Percentiles rank a stretch among this genome's conserved stretches.
Conservation (phyloP, 2,797 vertebrate genomes). For the Muscicapa comitata region DNA sequence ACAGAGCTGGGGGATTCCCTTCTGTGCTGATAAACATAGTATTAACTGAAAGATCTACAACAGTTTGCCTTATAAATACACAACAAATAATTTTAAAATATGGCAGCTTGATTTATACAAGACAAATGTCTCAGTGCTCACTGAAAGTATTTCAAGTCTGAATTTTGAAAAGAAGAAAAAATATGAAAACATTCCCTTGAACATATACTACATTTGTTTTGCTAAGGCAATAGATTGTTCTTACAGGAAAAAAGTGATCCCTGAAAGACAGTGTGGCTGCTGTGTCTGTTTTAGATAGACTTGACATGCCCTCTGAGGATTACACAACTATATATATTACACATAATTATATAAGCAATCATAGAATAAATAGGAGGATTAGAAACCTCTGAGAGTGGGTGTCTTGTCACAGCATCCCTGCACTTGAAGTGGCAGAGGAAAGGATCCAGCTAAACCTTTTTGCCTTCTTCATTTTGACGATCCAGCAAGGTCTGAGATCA, state of each 20-base stretch:
- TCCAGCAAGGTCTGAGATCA: neutral
- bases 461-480: neutral
- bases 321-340: neutral
- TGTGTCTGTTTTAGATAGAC: neutral
- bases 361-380: slow-evolving; percentile 4
- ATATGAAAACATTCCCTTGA: neutral
- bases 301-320: neutral
- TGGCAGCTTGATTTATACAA: neutral
- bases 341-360: neutral
- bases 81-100: neutral
- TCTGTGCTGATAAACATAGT: neutral
- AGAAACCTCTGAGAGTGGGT: neutral
- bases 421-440: neutral
- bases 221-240: neutral
- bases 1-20: neutral
- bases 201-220: neutral
- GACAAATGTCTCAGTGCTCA: neutral
- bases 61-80: neutral
- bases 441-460: neutral
- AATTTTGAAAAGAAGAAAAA: neutral
- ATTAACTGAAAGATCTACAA: neutral
- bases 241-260: neutral
- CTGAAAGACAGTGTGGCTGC: neutral
- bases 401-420: neutral
- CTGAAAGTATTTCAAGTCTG: neutral